A percentile compares a stretch with the other conserved stretches of the same genome.
These are phyloP conservation scores for Parnassius smintheus DNA, from an alignment of 2,888 invertebrate genomes.

Conservation along the genomic window DNA sequence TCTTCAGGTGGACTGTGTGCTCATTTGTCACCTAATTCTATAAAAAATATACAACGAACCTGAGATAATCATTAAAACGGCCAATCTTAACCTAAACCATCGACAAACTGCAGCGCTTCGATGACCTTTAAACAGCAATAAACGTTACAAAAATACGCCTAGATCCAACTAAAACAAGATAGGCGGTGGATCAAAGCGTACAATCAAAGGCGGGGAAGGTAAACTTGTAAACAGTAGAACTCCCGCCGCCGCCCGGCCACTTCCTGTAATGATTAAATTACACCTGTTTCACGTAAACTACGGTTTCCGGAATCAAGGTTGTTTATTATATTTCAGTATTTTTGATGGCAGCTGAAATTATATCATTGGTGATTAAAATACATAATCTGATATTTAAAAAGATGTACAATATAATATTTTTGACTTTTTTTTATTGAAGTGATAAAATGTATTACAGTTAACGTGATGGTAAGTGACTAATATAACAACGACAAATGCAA, in stretches of 20 bases:
- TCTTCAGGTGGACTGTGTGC: no score
- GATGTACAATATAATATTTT: no score
- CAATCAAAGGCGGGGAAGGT: slow-evolving; percentile 41
- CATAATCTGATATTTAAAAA: no score
- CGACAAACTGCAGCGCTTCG: not conserved
- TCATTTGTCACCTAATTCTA: no score
- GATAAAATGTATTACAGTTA: no score
- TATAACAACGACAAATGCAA: no score
- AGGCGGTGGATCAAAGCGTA: slow-evolving; percentile 43
- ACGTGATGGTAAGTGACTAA: no score
- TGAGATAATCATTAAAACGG: no score
- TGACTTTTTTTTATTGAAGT: no score
- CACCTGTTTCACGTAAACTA: slow-evolving; percentile 52
- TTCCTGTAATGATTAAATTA: slow-evolving; percentile 57
- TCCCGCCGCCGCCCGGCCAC: slow-evolving; percentile 31
- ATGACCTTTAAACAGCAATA: slow-evolving; percentile 13
- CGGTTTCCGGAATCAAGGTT: slow-evolving; percentile 41
- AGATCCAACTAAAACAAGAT: slow-evolving; percentile 31
- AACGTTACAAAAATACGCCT: slow-evolving; percentile 36
- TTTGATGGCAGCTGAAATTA: slow-evolving; percentile 4
- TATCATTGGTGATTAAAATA: slow-evolving; percentile 1
- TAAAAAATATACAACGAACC: no score
- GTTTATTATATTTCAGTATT: slow-evolving; percentile 25
- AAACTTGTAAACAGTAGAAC: slow-evolving; percentile 37
- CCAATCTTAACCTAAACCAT: no score